Percentiles rank a stretch among this genome's conserved stretches.
These are phyloP conservation scores for Agonopterix subpropinquella DNA, from an alignment of 2,888 invertebrate species.

Conservation along the genomic window DNA sequence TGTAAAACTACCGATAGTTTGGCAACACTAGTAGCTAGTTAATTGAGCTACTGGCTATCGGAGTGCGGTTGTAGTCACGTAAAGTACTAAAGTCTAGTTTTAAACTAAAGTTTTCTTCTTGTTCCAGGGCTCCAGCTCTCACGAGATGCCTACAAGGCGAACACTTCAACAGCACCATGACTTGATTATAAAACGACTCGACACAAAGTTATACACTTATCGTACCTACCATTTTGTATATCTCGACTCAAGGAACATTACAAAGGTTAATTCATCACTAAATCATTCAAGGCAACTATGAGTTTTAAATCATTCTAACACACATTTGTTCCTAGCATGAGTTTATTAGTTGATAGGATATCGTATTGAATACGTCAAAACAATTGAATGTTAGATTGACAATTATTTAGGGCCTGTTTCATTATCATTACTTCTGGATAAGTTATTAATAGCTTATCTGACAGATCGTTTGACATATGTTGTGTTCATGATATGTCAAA, in stretches of 20 bases:
- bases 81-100: too few relatives aligned
- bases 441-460: too few relatives aligned
- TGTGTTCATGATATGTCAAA: too few relatives aligned
- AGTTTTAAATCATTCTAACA: conserved; percentile 5
- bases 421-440: too few relatives aligned
- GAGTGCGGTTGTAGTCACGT: too few relatives aligned
- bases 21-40: too few relatives aligned
- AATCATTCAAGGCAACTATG: conserved; percentile 3
- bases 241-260: conserved; percentile 41
- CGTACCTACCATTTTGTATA: conserved; percentile 48
- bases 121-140: conserved; percentile 65
- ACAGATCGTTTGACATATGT: too few relatives aligned
- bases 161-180: conserved; percentile 50
- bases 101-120: conserved; percentile 15
- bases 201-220: conserved; percentile 24
- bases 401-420: too few relatives aligned
- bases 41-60: too few relatives aligned
- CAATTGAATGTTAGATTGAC: too few relatives aligned
- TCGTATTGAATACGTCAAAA: too few relatives aligned
- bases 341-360: background rate
- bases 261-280: conserved; percentile 12
- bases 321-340: background rate
- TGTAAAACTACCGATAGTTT: too few relatives aligned
- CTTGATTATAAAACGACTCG: conserved; percentile 41
- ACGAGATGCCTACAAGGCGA: conserved; percentile 63